Conservation (phyloP, 1,140 invertebrate genomes). For the Subanguina moxae region DNA sequence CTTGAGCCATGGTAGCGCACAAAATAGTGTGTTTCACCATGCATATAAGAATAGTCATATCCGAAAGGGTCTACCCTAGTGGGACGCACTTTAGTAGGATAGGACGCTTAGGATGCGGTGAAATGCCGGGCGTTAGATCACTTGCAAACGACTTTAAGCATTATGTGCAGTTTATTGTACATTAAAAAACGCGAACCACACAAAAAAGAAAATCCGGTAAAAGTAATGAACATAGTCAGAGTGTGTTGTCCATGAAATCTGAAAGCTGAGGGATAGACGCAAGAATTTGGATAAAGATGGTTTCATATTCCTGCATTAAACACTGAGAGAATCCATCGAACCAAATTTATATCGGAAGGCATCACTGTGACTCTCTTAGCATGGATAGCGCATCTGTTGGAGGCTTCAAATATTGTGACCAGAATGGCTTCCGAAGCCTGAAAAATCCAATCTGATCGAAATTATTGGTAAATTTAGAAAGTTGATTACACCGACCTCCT, state of each 20-base stretch:
- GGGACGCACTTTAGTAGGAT: too few relatives aligned
- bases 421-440: constrained; percentile 40
- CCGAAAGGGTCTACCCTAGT: too few relatives aligned
- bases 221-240: background rate
- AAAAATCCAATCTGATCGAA: constrained; percentile 10
- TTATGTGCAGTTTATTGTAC: too few relatives aligned
- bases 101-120: too few relatives aligned
- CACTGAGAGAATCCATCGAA: constrained; percentile 30
- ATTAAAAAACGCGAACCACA: too few relatives aligned
- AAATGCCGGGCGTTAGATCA: too few relatives aligned
- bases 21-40: too few relatives aligned
- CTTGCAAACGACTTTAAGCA: too few relatives aligned
- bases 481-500: constrained; percentile 24
- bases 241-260: background rate
- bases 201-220: too few relatives aligned
- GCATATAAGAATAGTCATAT: too few relatives aligned
- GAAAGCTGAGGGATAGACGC: background rate
- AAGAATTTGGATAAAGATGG: background rate
- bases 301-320: constrained; percentile 3
- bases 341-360: constrained; percentile 30
- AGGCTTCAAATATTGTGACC: constrained; percentile 26
- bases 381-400: constrained; percentile 37
- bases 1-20: too few relatives aligned
- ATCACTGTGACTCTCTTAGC: constrained; percentile 37
- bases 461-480: background rate